phyloP scores from a whole-genome alignment of 2,888 invertebrate species.

The Ditylenchus weischeri region DNA sequence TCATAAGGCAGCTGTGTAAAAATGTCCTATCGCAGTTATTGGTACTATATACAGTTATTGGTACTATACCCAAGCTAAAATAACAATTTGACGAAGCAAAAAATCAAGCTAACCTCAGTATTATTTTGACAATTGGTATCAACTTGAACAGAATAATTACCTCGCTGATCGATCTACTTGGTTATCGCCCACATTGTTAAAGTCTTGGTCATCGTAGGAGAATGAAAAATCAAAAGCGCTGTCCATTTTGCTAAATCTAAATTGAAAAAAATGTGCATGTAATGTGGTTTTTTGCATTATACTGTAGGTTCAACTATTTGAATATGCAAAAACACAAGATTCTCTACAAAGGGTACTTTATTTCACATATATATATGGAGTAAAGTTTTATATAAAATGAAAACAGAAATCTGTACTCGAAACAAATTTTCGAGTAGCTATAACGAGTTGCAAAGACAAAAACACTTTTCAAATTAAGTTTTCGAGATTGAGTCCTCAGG shows the following conservation, averaged over 20 bases:
- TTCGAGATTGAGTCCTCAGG: not conserved
- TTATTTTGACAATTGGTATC: no score
- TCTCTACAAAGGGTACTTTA: not conserved
- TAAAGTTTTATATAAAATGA: not conserved
- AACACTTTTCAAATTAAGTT: not conserved
- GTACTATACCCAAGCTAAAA: no score
- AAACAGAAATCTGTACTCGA: not conserved
- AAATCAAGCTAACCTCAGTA: no score
- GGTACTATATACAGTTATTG: no score
- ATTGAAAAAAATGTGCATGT: not conserved
- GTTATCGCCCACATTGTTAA: slow-evolving; percentile 8
- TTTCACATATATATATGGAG: slow-evolving; percentile 6
- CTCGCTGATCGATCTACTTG: not conserved
- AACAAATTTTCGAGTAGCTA: slow-evolving; percentile 7
- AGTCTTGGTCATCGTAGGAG: slow-evolving; percentile 13
- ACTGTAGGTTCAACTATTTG: no score
- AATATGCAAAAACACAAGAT: no score
- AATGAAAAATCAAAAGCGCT: slow-evolving; percentile 15
- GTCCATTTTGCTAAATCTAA: slow-evolving; percentile 1
- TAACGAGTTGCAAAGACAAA: not conserved
- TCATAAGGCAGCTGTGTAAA: no score
- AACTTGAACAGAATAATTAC: no score
- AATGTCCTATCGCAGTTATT: no score
- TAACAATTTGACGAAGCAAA: no score
- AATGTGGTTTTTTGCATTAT: no score